Conservation (phyloP, 2,888 invertebrate genomes). For the Choreutis nemorana region DNA sequence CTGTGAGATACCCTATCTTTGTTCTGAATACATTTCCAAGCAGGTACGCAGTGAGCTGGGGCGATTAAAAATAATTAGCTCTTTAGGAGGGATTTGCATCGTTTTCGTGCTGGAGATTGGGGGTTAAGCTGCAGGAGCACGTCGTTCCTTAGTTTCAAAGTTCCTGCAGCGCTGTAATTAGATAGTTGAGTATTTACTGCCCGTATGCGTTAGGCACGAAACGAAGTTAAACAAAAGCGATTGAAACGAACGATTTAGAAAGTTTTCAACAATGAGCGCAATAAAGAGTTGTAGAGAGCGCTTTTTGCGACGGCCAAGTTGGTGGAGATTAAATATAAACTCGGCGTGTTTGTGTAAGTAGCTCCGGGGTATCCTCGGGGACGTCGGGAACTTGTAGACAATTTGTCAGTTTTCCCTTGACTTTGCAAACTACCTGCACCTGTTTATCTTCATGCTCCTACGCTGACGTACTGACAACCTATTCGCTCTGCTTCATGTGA, state of each 20-base stretch:
- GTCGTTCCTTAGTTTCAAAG: background rate
- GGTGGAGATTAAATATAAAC: slow-evolving; percentile 41
- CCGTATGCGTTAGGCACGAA: background rate
- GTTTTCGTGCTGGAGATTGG: slow-evolving; percentile 18
- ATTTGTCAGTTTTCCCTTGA: slow-evolving; percentile 22
- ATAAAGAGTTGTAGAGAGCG: slow-evolving; percentile 3
- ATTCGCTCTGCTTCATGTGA: no score
- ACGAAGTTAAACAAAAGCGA: background rate
- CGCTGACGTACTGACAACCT: no score
- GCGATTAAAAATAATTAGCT: slow-evolving; percentile 50
- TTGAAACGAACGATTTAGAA: background rate
- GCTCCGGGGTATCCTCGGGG: slow-evolving; percentile 28
- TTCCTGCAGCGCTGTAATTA: background rate
- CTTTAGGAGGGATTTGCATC: slow-evolving; percentile 27
- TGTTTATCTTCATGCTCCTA: no score
- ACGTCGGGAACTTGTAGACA: slow-evolving; percentile 22
- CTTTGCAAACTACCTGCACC: no score
- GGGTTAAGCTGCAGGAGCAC: slow-evolving; percentile 7
- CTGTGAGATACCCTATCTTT: slow-evolving; percentile 15
- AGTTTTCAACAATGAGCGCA: background rate
- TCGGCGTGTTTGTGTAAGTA: slow-evolving; percentile 17
- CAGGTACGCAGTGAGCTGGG: slow-evolving; percentile 24
- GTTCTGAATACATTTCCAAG: slow-evolving; percentile 20
- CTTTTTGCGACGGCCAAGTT: slow-evolving; percentile 12
- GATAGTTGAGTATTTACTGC: background rate